Evolutionary conservation across 2,797 vertebrate species (phyloP), one percentile per base, ranked within the genome.

Genomic region (Gymnocypris eckloni): DNA sequence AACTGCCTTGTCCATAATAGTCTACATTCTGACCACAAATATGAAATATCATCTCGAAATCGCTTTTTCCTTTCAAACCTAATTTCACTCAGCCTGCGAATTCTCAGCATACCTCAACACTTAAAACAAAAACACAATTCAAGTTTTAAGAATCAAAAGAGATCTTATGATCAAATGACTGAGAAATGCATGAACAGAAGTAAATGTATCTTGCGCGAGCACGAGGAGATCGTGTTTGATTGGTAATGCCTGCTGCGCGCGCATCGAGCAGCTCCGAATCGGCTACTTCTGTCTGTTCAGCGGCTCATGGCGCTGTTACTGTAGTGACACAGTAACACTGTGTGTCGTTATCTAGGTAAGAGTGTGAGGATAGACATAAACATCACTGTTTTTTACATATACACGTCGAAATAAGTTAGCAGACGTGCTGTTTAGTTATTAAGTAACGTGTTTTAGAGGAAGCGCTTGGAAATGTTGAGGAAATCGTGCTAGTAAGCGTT

Each of bases 261-360:
- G 48, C 0, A 92, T 95, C 93, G 92, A 92, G 72, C 88, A 10
- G 22, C 45, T 92, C 89, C 4, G 1, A 7, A 66, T 86, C 2
- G 86, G 88, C 50, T 45, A 79, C 59, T 89, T 10, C 33, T 48
- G 94, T 89, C 95, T 96, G 41, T 0, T 37, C 78, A 22, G 78
- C 77, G 15, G 75, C 90, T 84, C 81, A 90, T 91, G 90, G 87
- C 82, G 85, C 78, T 45, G 39, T 1, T 54, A 88, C 66, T 89
- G 64, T 71, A 61, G 41, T 79, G 66, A 43, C 18, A 59, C 67
- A 22, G 79, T 10, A 79, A n/a, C 41, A 85, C 18, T 45, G 76
- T 70, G 16, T 69, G 3, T 59, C 52, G 18, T 72, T 54, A 15
- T 18, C 41, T 79, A 61, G 75, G 83, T 85, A 85, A 85, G 83